phyloP scores from a whole-genome alignment of 2,113 vertebrate species.

The Galemys pyrenaicus region DNA sequence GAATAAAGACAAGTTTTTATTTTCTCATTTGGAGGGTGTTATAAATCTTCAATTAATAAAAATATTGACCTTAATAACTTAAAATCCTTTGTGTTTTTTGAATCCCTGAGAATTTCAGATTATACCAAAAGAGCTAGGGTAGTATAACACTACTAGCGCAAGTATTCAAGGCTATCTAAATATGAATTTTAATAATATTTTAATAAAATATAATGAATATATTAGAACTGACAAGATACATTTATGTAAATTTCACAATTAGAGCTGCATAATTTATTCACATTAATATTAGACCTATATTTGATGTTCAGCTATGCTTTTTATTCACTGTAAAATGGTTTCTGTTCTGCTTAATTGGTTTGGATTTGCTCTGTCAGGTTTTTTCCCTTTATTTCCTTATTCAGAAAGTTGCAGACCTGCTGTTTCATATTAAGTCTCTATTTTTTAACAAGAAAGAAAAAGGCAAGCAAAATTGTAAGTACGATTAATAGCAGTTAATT shows the following conservation, averaged over 20 bases:
- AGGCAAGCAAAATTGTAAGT: conserved; percentile 72
- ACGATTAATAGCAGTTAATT: conserved; percentile 63
- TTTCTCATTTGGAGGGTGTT: conserved; percentile 53
- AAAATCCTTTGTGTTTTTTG: conserved; percentile 60
- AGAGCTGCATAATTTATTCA: conserved; percentile 86
- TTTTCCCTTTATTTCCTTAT: conserved; percentile 43
- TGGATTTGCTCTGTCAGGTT: conserved; percentile 71
- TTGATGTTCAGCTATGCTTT: conserved; percentile 71
- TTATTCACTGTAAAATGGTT: conserved; percentile 80
- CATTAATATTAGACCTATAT: conserved; percentile 81
- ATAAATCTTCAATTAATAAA: conserved; percentile 78
- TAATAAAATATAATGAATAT: conserved; percentile 89
- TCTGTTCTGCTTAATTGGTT: conserved; percentile 76
- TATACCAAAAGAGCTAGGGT: conserved; percentile 52
- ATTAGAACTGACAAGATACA: conserved; percentile 85
- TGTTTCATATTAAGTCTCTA: conserved; percentile 72
- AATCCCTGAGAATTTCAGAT: conserved; percentile 48
- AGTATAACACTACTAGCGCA: conserved; percentile 65
- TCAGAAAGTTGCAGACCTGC: conserved; percentile 68
- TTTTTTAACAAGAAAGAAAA: conserved; percentile 73
- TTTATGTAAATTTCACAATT: conserved; percentile 89
- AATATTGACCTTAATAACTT: conserved; percentile 43
- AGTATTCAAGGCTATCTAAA: conserved; percentile 66
- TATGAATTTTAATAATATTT: conserved; percentile 86
- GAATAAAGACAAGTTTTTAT: conserved; percentile 39